These are phyloP conservation scores for Ophion ellenae DNA, from an alignment of 2,888 invertebrate species.

Conservation along the genomic window DNA sequence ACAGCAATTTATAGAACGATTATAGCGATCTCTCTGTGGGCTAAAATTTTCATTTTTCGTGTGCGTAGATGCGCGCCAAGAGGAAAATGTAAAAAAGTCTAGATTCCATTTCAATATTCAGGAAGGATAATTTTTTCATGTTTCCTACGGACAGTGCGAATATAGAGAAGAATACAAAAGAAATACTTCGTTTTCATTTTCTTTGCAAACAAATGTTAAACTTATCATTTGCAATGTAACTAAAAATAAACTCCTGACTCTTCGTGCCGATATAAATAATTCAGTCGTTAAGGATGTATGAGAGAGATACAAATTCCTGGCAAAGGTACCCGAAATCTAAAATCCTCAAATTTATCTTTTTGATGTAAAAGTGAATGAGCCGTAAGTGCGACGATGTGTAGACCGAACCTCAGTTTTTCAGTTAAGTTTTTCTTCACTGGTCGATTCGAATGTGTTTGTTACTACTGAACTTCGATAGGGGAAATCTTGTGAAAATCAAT, in stretches of 20 bases:
- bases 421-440: background rate
- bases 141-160: background rate
- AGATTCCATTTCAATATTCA: background rate
- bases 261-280: background rate
- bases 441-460: too few species aligned
- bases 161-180: background rate
- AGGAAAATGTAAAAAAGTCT: background rate
- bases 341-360: too few species aligned
- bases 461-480: too few species aligned
- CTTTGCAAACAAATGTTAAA: background rate
- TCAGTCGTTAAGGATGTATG: background rate
- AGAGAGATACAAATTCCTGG: background rate
- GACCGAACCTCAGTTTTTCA: background rate
- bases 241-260: background rate
- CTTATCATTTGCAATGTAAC: background rate
- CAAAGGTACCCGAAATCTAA: background rate
- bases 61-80: conserved; percentile 56
- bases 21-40: conserved; percentile 32
- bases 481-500: too few species aligned
- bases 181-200: background rate
- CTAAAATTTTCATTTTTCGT: conserved; percentile 46
- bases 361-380: too few species aligned
- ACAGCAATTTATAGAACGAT: conserved; percentile 26
- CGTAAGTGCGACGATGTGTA: background rate
- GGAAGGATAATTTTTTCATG: background rate